phyloP scores from a whole-genome alignment of 64 coral and sea anemone genomes.

The Porites australiensis region DNA sequence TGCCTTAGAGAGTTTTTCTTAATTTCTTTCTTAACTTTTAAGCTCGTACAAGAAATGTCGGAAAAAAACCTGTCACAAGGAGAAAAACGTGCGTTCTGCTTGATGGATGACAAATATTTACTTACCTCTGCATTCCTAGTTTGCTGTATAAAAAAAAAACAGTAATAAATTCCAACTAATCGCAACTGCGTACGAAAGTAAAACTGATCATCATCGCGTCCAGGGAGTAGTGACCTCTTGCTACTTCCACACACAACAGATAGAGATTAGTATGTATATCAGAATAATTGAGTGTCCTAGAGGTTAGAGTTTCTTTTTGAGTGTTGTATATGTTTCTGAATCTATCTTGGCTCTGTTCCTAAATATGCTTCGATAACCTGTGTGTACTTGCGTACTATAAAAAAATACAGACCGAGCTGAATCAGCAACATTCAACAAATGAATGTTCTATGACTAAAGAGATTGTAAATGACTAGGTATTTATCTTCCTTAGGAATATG shows the following conservation, averaged over 20 bases:
- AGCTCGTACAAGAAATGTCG: too few species aligned
- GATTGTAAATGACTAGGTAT: neutral
- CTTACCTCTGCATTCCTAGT: neutral
- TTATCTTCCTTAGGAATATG: neutral
- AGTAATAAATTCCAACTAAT: neutral
- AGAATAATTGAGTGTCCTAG: too few species aligned
- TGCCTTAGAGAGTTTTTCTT: too few species aligned
- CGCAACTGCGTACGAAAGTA: neutral
- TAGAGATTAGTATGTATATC: too few species aligned
- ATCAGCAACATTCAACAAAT: too few species aligned
- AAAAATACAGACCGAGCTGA: too few species aligned
- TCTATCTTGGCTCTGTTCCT: neutral
- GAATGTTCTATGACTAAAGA: too few species aligned
- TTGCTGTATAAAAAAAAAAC: neutral
- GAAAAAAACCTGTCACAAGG: neutral
- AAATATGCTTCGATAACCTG: neutral
- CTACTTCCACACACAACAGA: too few species aligned
- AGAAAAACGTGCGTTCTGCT: neutral
- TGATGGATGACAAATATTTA: neutral
- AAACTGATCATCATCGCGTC: neutral
- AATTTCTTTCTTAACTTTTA: too few species aligned
- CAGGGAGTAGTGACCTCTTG: too few species aligned
- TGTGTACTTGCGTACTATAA: too few species aligned
- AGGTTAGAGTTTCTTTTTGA: neutral
- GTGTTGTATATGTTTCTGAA: neutral